Conservation (phyloP, 2,888 invertebrate genomes). For the Elegia similella region DNA sequence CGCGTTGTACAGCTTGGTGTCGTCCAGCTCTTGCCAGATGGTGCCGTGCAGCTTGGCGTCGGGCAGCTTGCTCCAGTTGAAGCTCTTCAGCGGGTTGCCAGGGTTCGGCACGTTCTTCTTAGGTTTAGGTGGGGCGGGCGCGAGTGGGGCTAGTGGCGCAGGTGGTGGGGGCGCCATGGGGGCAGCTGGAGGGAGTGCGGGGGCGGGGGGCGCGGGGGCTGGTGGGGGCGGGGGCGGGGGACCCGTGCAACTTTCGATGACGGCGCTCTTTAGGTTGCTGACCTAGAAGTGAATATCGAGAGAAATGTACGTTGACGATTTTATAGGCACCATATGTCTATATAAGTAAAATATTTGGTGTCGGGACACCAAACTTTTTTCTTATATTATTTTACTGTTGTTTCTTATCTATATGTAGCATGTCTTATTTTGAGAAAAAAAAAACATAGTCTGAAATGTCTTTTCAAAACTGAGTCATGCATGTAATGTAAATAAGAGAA, state of each 20-base stretch:
- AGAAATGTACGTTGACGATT: background rate
- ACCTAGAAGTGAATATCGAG: slow-evolving; percentile 43
- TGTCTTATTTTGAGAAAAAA: too few species aligned
- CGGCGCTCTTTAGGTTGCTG: slow-evolving; percentile 73
- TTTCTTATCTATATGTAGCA: too few species aligned
- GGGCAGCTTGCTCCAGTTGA: slow-evolving; percentile 98
- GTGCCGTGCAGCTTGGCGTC: slow-evolving; percentile 95
- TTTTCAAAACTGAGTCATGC: too few species aligned
- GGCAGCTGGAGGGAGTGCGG: slow-evolving; percentile 83
- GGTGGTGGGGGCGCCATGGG: slow-evolving; percentile 82
- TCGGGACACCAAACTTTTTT: background rate
- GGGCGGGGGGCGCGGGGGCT: slow-evolving; percentile 80
- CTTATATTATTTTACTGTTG: background rate
- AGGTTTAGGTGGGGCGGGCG: slow-evolving; percentile 80
- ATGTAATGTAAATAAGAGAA: too few species aligned
- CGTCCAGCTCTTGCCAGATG: slow-evolving; percentile 97
- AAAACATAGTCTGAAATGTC: too few species aligned
- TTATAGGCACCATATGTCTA: background rate
- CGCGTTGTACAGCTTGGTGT: slow-evolving; percentile 93
- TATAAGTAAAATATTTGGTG: too few species aligned
- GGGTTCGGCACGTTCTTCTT: slow-evolving; percentile 97
- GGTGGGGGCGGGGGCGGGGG: slow-evolving; percentile 54
- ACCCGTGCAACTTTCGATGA: slow-evolving; percentile 58
- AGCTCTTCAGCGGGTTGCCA: slow-evolving; percentile 95
- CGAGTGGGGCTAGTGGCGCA: slow-evolving; percentile 74